Evolutionary conservation across 2,797 vertebrate species (phyloP).

Genomic region (Gymnothorax reevesii): DNA sequence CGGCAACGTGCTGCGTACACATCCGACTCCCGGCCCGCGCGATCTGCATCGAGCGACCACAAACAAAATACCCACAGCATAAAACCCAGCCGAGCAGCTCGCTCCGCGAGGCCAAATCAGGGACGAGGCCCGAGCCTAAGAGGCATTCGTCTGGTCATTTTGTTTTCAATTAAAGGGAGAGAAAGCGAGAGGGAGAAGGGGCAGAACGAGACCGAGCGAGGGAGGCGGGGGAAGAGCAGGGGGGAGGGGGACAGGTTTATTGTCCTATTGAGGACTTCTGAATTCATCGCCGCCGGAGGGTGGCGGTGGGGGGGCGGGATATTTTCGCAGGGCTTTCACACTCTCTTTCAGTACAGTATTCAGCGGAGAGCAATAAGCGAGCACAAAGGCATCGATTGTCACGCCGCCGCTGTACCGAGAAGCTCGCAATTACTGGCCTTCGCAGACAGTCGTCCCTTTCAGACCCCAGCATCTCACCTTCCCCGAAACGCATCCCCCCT

Average conservation of each 20-base stretch:
- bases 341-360: conserved; percentile 73
- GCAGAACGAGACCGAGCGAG: conserved; percentile 37
- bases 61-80: neutral
- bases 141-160: conserved; percentile 48
- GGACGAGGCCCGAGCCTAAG: conserved; percentile 31
- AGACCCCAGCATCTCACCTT: conserved; percentile 43
- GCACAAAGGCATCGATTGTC: conserved; percentile 49
- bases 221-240: conserved; percentile 27
- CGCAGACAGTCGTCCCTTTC: conserved; percentile 40
- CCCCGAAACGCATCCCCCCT: neutral
- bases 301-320: conserved; percentile 50
- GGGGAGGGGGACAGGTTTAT: conserved; percentile 29
- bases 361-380: conserved; percentile 60
- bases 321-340: conserved; percentile 73
- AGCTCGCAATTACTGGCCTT: conserved; percentile 35
- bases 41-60: conserved; percentile 19
- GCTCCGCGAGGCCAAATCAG: conserved; percentile 21
- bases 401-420: neutral
- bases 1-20: conserved; percentile 51
- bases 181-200: conserved; percentile 1
- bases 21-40: conserved; percentile 52
- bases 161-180: conserved; percentile 33
- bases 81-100: neutral
- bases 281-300: conserved; percentile 50
- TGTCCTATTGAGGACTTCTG: conserved; percentile 41